Percentiles rank a stretch among this genome's conserved stretches.
Conservation (phyloP, 2,797 vertebrate genomes). For the Podargus strigoides region DNA sequence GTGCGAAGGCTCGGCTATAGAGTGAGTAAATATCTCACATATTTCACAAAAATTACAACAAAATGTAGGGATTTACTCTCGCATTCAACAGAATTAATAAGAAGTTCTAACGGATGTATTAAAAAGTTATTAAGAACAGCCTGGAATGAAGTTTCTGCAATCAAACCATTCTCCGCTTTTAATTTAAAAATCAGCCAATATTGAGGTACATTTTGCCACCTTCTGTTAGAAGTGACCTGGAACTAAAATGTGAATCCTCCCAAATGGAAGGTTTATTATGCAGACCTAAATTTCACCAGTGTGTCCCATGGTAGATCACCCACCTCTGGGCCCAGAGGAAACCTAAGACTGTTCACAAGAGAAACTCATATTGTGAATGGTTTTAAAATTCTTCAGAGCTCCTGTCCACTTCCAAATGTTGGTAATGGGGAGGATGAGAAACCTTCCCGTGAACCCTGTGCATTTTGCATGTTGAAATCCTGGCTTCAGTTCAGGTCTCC, state of each 20-base stretch:
- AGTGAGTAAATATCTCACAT: neutral
- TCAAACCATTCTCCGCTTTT: neutral
- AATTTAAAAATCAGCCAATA: neutral
- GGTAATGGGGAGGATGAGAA: neutral
- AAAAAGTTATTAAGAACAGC: neutral
- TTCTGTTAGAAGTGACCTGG: neutral
- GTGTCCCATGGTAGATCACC: neutral
- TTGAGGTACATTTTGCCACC: neutral
- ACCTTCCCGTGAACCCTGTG: neutral
- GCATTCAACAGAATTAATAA: neutral
- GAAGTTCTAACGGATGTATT: neutral
- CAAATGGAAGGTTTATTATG: neutral
- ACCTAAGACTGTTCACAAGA: neutral
- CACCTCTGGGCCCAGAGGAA: neutral
- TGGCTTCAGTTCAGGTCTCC: neutral
- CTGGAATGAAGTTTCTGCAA: neutral
- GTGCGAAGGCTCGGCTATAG: neutral
- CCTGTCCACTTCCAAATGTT: neutral
- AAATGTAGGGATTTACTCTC: neutral
- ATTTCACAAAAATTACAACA: neutral
- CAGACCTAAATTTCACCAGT: neutral
- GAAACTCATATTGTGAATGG: neutral
- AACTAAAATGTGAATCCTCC: neutral
- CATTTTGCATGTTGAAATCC: neutral
- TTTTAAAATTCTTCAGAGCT: neutral